Base-by-base conservation (phyloP, 2,797 vertebrate species). In the Microctenopoma lineatum region DNA sequence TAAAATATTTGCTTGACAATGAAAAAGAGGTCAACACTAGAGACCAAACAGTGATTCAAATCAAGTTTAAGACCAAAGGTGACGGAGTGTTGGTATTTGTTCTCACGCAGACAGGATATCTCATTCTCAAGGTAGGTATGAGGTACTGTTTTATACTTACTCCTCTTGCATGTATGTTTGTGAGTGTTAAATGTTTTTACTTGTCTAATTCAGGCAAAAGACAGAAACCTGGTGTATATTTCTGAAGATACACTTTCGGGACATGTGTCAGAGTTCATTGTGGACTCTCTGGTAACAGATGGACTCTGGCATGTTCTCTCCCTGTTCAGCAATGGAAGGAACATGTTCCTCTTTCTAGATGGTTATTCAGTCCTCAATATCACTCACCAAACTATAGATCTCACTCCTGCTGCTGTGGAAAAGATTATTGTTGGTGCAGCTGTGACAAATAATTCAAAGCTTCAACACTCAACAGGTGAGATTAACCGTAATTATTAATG, bases 251-350 rank as follows among this genome's bases (percentile, higher is more conserved):
- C 34, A 7, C 57, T 53, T 6, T 86, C 87, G 8, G 91, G 84
- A 61, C 77, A 73, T 7, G 18, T 78, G 54, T 81, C 83, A 53
- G 90, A 93, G 67, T 54, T 91, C 10, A 75, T 52, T 10, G 61
- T 84, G 41, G 88, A 90, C 18, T 29, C 39, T 27, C 41, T 48
- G 0, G 85, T 95, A 14, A 80, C 91, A 52, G 93, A 94, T 8
- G 91, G 92, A 3, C 47, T 64, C 14, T 95, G 93, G 94, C 94
- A 94, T 74, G 66, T 90, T 50, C 70, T 94, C 44, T 81, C 87
- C 4, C 55, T 94, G 59, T 59, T 60, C 51, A 90, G 57, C 72
- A 47, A 61, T 18, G 81, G 80, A 42, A 62, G 50, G 3, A 60
- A 73, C 34, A 84, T 58, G 8, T 29, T 74, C 45, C n/a, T 95